These are phyloP conservation scores for Drosophila pallidifrons DNA, from an alignment of 1,140 invertebrate genomes.

Conservation along the genomic window DNA sequence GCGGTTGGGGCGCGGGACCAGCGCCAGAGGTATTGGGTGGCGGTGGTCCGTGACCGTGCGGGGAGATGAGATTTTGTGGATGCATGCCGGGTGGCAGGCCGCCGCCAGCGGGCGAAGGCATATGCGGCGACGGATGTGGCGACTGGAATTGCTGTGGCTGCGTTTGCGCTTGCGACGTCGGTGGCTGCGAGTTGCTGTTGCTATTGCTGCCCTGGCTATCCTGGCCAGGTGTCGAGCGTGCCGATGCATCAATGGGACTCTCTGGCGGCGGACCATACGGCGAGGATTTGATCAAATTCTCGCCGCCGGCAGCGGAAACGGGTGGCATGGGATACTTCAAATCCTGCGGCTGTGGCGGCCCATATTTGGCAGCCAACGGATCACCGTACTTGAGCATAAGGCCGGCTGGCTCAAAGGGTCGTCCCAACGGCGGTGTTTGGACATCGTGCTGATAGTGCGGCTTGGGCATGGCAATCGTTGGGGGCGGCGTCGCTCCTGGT, in stretches of 20 bases:
- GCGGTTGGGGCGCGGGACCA: conserved; percentile 34
- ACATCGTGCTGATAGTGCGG: conserved; percentile 82
- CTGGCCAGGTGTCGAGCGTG: conserved; percentile 81
- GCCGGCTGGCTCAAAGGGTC: conserved; percentile 77
- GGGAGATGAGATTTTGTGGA: conserved; percentile 88
- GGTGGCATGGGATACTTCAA: conserved; percentile 82
- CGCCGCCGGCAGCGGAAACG: conserved; percentile 65
- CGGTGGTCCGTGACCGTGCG: conserved; percentile 58
- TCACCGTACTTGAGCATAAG: conserved; percentile 84
- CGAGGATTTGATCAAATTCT: conserved; percentile 83
- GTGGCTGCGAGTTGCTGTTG: conserved; percentile 82
- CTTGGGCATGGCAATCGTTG: conserved; percentile 82
- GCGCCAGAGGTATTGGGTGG: conserved; percentile 35
- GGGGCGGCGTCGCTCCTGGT: conserved; percentile 69
- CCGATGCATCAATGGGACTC: conserved; percentile 81
- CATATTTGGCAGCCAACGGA: conserved; percentile 75
- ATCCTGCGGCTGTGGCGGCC: conserved; percentile 75
- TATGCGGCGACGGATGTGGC: conserved; percentile 81
- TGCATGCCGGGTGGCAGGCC: conserved; percentile 85
- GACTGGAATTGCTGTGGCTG: conserved; percentile 79
- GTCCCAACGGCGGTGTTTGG: conserved; percentile 73
- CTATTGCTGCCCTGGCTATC: conserved; percentile 85
- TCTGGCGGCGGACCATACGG: conserved; percentile 75
- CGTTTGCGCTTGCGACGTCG: conserved; percentile 81
- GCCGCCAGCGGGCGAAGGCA: conserved; percentile 75